These are phyloP conservation scores for Ophthalmolycus amberensis DNA, from an alignment of 2,113 vertebrate species.

Conservation along the genomic window DNA sequence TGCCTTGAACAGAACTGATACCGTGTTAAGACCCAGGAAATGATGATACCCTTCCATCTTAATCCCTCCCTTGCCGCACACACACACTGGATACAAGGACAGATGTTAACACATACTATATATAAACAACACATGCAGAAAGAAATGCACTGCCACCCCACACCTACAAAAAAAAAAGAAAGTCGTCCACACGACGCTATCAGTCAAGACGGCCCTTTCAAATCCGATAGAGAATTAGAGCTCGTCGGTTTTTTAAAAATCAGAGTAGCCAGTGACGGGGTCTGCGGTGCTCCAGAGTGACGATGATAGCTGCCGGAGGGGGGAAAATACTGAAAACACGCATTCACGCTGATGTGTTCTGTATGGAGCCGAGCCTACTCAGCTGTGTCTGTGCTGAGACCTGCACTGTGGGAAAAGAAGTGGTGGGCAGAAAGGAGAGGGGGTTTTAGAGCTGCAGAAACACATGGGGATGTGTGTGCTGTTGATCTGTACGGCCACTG, in stretches of 20 bases:
- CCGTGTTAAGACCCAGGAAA: constrained; percentile 35
- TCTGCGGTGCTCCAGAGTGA: constrained; percentile 54
- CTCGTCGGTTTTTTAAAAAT: constrained; percentile 76
- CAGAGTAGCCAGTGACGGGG: constrained; percentile 64
- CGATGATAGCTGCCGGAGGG: constrained; percentile 63
- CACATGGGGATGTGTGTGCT: not conserved
- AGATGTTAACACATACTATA: constrained; percentile 7
- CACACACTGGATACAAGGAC: not conserved
- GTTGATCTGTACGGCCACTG: constrained; percentile 2
- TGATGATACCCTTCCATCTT: constrained; percentile 15
- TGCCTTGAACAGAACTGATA: constrained; percentile 6
- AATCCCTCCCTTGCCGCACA: not conserved
- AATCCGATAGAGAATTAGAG: constrained; percentile 83
- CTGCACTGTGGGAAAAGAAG: constrained; percentile 51
- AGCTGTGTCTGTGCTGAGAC: constrained; percentile 65
- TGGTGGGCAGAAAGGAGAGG: constrained; percentile 20
- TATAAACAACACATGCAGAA: constrained; percentile 5
- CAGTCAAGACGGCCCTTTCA: constrained; percentile 73
- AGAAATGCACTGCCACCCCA: not conserved
- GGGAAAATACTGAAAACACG: constrained; percentile 49
- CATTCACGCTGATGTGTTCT: constrained; percentile 60
- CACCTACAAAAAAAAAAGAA: not conserved
- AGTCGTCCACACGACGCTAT: not conserved
- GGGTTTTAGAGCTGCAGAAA: constrained; percentile 25
- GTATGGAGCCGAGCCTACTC: constrained; percentile 38